Base-by-base conservation (phyloP, 2,113 vertebrate species). In the Apeltes quadracus region DNA sequence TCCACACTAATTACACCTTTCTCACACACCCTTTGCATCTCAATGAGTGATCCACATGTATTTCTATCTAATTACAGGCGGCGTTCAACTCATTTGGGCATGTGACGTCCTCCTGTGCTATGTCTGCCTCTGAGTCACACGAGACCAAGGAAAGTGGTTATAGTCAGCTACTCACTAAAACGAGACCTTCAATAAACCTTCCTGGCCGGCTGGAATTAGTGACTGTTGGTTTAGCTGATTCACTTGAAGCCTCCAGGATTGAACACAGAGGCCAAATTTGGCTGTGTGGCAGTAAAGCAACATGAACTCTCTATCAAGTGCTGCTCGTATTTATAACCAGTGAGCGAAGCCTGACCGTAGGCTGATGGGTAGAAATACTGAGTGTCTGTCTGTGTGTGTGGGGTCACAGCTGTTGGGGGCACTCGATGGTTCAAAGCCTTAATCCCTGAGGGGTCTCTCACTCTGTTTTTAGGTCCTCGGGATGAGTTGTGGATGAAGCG, bases 221-320 rank as follows among this genome's bases (percentile, higher is more conserved):
- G 61, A 83, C 62, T 88, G 84, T 90, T 89, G 86, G 74, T 92
- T 92, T 91, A 88, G 85, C 72, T 90, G 91, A 93, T 88, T 93
- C 89, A 87, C 63, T 72, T 14, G 55, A 78, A 82, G 87, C 78
- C 66, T 55, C 20, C 0, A 68, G 81, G 79, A 86, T 61, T 79
- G 61, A 81, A 86, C 73, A 13, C 73, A 18, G 75, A 76, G 81
- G 79, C 85, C 90, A 92, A 87, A 92, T 89, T 92, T 93, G 80
- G 90, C 81, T 59, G 75, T 54, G 69, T 66, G 74, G 75, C 82
- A 84, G 80, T 9, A 54, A 38, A 78, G 82, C 82, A 87, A 87
- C 73, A 72, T 79, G 82, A 90, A 84, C 83, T 69, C 75, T 51
- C 80, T 32, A 72, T 74, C 78, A 57, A 86, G 89, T 69, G 67